Percentiles rank a stretch among this genome's conserved stretches.
Conservation (phyloP, 2,888 invertebrate species). For the Congeria kusceri region DNA sequence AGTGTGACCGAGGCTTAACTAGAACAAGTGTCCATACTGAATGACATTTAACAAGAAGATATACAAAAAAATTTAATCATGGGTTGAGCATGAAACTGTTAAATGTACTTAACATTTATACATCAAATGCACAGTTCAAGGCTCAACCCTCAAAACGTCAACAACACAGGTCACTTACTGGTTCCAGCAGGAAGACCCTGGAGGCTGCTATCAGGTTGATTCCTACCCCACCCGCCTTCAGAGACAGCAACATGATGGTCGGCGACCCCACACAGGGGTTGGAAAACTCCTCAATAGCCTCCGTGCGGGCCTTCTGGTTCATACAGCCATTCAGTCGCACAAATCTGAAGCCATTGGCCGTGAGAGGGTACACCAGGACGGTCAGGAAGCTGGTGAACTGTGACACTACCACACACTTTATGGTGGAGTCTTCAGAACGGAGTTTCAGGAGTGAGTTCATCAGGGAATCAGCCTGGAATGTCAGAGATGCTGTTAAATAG, state of each 20-base stretch:
- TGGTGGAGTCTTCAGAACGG: constrained; percentile 61
- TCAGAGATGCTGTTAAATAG: not conserved
- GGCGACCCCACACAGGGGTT: constrained; percentile 62
- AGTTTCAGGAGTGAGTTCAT: constrained; percentile 68
- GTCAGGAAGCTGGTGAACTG: constrained; percentile 75
- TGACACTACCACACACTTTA: constrained; percentile 75
- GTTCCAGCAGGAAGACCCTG: constrained; percentile 74
- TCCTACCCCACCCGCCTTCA: constrained; percentile 75
- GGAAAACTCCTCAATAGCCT: constrained; percentile 69
- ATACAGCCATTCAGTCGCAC: constrained; percentile 72
- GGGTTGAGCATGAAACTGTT: too few species aligned
- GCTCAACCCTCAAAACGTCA: too few species aligned
- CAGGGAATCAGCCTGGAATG: constrained; percentile 72
- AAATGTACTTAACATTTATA: too few species aligned
- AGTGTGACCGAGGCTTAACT: too few species aligned
- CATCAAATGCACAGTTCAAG: too few species aligned
- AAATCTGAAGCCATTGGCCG: constrained; percentile 69
- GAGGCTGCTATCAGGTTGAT: constrained; percentile 74
- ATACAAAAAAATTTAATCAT: too few species aligned
- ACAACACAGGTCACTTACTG: constrained; percentile 58
- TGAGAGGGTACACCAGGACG: constrained; percentile 70
- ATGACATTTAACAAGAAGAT: too few species aligned
- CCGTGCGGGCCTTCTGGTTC: constrained; percentile 59
- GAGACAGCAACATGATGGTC: constrained; percentile 71
- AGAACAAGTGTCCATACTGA: too few species aligned